phyloP scores from a whole-genome alignment of 2,797 vertebrate genomes.

The Cuniculus paca region DNA sequence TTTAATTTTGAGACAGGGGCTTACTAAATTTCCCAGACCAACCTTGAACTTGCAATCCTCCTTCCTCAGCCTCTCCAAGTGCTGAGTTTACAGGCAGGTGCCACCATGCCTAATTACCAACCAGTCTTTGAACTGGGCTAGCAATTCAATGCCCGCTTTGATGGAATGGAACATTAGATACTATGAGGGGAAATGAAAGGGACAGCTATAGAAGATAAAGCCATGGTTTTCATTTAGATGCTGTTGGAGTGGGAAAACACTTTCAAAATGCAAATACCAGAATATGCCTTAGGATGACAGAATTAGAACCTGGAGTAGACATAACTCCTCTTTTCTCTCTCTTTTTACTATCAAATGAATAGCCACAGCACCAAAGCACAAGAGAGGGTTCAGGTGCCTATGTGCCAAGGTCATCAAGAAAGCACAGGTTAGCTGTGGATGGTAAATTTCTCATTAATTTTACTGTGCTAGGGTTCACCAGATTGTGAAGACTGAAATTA shows the following conservation, averaged over 20 bases:
- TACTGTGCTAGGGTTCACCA: slow-evolving; percentile 19
- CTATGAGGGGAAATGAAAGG: not conserved
- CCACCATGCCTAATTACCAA: not conserved
- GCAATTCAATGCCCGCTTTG: slow-evolving; percentile 1
- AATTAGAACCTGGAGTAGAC: not conserved
- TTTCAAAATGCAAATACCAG: slow-evolving; percentile 47
- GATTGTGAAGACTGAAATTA: slow-evolving; percentile 45
- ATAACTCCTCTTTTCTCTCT: not conserved
- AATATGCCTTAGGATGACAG: not conserved
- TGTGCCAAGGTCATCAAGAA: not conserved
- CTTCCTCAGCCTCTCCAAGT: not conserved
- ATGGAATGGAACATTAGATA: slow-evolving; percentile 5
- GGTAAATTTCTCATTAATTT: slow-evolving; percentile 41
- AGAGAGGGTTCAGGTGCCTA: not conserved
- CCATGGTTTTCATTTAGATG: not conserved
- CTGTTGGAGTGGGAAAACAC: slow-evolving; percentile 3
- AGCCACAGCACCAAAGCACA: not conserved
- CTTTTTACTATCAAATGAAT: slow-evolving; percentile 33
- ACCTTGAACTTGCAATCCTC: not conserved
- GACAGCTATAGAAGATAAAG: slow-evolving; percentile 38
- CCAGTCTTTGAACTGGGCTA: slow-evolving; percentile 34
- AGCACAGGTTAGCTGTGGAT: not conserved
- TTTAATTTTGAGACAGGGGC: not conserved
- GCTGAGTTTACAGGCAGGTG: not conserved
- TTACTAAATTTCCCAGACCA: not conserved